These are phyloP conservation scores for Oreochromis aureus DNA, from an alignment of 2,113 vertebrate genomes.

Conservation along the genomic window DNA sequence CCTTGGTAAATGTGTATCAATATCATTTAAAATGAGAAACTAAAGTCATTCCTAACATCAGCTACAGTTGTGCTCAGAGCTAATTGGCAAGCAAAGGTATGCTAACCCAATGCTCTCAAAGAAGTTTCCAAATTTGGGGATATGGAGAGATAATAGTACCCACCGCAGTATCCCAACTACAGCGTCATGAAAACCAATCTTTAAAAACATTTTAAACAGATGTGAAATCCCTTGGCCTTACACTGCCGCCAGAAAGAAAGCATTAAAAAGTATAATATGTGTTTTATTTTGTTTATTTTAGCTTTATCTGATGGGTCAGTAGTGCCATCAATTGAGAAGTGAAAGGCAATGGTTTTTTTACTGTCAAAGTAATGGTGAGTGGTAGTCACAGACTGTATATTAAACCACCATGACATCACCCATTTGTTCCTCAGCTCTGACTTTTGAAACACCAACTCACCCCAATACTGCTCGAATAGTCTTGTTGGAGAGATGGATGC, in stretches of 20 bases:
- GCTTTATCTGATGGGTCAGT: background rate
- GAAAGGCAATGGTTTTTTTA: background rate
- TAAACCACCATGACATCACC: background rate
- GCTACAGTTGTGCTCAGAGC: background rate
- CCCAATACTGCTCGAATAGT: background rate
- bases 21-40: background rate
- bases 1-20: background rate
- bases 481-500: background rate
- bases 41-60: rapidly evolving
- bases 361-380: background rate
- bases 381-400: background rate
- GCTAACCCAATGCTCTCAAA: background rate
- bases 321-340: background rate
- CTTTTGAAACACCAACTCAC: rapidly evolving
- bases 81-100: background rate
- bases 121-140: background rate
- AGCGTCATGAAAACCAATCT: rapidly evolving
- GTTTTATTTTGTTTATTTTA: background rate
- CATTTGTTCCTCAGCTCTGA: background rate
- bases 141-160: rapidly evolving
- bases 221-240: rapidly evolving
- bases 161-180: rapidly evolving
- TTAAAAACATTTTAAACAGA: background rate
- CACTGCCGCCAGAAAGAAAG: rapidly evolving
- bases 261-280: background rate